Evolutionary conservation across 2,888 invertebrate genomes (phyloP).

Genomic region (Mellilla xanthometata): DNA sequence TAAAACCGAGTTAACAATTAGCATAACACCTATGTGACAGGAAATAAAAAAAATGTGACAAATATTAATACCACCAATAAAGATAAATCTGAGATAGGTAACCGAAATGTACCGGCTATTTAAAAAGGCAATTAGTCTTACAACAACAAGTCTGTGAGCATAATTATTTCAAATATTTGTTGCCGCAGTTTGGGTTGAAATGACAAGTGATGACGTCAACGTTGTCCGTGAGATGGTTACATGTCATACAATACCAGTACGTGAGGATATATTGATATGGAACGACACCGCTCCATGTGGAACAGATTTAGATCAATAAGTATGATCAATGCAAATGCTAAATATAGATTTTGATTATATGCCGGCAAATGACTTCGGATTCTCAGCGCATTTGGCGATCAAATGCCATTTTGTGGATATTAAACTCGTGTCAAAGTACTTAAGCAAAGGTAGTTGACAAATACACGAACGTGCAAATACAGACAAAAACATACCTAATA

Average conservation of each 20-base stretch:
- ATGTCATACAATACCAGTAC: slow-evolving; percentile 24
- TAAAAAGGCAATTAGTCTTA: slow-evolving; percentile 9
- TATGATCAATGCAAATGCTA: slow-evolving; percentile 4
- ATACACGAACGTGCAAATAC: too few relatives aligned
- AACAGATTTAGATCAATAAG: slow-evolving; percentile 1
- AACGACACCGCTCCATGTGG: slow-evolving; percentile 10
- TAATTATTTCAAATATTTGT: slow-evolving; percentile 34
- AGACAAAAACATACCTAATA: too few relatives aligned
- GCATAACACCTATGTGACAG: too few relatives aligned
- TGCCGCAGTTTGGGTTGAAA: slow-evolving; percentile 28
- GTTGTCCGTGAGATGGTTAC: slow-evolving; percentile 44
- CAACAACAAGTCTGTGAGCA: slow-evolving; percentile 8
- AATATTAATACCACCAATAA: background rate
- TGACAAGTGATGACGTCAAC: slow-evolving; percentile 44
- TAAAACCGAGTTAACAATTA: too few relatives aligned
- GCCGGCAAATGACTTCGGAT: too few relatives aligned
- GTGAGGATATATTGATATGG: slow-evolving; percentile 23
- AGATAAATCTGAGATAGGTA: background rate
- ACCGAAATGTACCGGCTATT: background rate
- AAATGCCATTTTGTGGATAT: too few relatives aligned
- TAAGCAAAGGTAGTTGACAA: too few relatives aligned
- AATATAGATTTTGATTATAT: background rate
- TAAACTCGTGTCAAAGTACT: too few relatives aligned
- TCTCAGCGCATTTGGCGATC: too few relatives aligned
- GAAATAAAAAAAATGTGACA: background rate